Evolutionary conservation across 2,888 invertebrate species (phyloP).

Genomic region (Platynereis dumerilii): DNA sequence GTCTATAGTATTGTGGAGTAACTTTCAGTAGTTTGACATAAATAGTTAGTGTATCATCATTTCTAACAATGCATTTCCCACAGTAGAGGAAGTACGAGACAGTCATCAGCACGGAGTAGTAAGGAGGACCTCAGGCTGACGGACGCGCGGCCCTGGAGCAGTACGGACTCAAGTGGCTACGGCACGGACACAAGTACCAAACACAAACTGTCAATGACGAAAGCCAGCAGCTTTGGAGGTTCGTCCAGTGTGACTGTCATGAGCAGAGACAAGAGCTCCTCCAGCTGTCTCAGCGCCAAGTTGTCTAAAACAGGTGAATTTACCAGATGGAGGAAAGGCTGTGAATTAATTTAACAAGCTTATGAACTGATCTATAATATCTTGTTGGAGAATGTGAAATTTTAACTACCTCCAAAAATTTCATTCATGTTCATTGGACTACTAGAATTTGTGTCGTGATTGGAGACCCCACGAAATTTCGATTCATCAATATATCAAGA

Average conservation of each 20-base stretch:
- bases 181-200: constrained; percentile 57
- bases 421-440: no score
- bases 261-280: constrained; percentile 71
- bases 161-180: constrained; percentile 66
- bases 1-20: no score
- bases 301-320: constrained; percentile 78
- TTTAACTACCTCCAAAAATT: no score
- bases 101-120: constrained; percentile 59
- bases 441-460: no score
- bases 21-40: no score
- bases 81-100: constrained; percentile 42
- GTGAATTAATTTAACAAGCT: not conserved
- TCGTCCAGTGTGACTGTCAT: constrained; percentile 67
- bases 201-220: constrained; percentile 70
- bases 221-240: constrained; percentile 85
- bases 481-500: no score
- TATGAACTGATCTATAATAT: no score
- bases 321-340: not conserved
- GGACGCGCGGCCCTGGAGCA: constrained; percentile 67
- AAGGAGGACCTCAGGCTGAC: constrained; percentile 66
- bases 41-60: no score
- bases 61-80: no score
- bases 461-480: no score
- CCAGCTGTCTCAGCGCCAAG: constrained; percentile 65
- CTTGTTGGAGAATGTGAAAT: no score